Evolutionary conservation across 2,797 vertebrate species (phyloP), one percentile per base, ranked within the genome.

Genomic region (Miichthys miiuy): DNA sequence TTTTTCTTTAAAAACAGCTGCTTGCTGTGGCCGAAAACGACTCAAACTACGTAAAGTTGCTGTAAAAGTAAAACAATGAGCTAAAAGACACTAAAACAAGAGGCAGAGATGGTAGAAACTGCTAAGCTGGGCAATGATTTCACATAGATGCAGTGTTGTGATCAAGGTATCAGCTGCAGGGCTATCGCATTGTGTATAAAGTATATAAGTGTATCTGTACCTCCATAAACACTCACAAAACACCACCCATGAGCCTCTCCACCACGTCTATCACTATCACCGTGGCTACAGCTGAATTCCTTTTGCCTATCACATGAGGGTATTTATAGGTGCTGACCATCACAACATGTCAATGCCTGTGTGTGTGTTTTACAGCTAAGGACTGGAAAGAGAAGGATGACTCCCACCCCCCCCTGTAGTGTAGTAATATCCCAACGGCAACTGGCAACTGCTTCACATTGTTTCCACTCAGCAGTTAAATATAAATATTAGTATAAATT

Each of bases 321-420:
- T 94, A 95, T 95, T 95, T 93, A 92, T 95, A 94, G 93, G 42
- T 13, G 27, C 84, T 87, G 88, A 88, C 75, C 80, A 79, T 81
- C 41, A 62, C 77, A 63, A 51, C 75, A 18, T 77, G 55, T 80
- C 57, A 74, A 73, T 58, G 30, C 68, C 23, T 13, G 50, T 68
- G 68, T 83, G 68, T 77, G 64, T 80, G 64, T 77, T 63, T 75
- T 16, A 68, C 23, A 62, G 41, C 42, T 66, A 55, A 58, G 57
- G 56, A 25, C 30, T 71, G 56, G 48, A 64, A 47, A 58, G 10
- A 54, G 13, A 66, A n/a, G 58, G 54, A 52, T 0, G 27, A 68
- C n/a, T n/a, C n/a, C n/a, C 62, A 47, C 84, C 70, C 20, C 30
- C 58, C 58, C 34, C 58, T 11, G 63, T 12, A 25, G 67, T 82